Conservation (phyloP, 2,797 vertebrate genomes). For the Parauchenoglanis punctatus region DNA sequence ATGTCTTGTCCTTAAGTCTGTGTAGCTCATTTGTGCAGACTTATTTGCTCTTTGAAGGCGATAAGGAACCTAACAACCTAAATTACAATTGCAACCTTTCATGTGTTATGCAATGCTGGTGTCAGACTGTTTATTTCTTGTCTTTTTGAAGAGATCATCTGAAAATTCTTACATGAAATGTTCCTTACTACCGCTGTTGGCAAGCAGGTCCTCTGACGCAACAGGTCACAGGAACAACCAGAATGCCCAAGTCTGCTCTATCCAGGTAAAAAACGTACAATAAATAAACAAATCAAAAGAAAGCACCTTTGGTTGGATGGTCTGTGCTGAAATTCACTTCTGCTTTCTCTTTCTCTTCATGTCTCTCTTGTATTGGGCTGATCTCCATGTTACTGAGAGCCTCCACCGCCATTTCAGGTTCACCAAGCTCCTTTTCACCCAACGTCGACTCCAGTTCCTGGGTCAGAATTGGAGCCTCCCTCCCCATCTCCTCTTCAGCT, state of each 20-base stretch:
- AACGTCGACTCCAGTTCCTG: slow-evolving; percentile 64
- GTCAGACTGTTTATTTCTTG: background rate
- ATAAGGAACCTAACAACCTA: background rate
- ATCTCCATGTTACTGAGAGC: slow-evolving; percentile 72
- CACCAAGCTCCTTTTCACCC: slow-evolving; percentile 60
- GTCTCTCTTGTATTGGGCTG: slow-evolving; percentile 60
- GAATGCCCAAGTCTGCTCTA: background rate
- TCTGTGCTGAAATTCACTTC: slow-evolving; percentile 33
- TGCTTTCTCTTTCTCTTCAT: slow-evolving; percentile 58
- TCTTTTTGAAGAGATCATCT: background rate
- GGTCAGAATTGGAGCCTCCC: slow-evolving; percentile 72
- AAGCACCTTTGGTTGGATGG: slow-evolving; percentile 31
- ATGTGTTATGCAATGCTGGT: background rate
- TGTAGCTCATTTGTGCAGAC: background rate
- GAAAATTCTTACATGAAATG: background rate
- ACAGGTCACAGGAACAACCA: background rate
- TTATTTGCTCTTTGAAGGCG: background rate
- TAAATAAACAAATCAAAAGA: background rate
- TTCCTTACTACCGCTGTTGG: background rate
- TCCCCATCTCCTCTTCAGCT: slow-evolving; percentile 75
- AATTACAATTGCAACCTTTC: background rate
- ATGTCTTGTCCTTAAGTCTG: background rate
- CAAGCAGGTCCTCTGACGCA: background rate
- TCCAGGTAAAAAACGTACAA: background rate
- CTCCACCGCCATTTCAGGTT: slow-evolving; percentile 75